Percentiles rank a stretch among this genome's conserved stretches.
phyloP scores from a whole-genome alignment of 2,113 vertebrate genomes.

The Chaetorhynchus papuensis region DNA sequence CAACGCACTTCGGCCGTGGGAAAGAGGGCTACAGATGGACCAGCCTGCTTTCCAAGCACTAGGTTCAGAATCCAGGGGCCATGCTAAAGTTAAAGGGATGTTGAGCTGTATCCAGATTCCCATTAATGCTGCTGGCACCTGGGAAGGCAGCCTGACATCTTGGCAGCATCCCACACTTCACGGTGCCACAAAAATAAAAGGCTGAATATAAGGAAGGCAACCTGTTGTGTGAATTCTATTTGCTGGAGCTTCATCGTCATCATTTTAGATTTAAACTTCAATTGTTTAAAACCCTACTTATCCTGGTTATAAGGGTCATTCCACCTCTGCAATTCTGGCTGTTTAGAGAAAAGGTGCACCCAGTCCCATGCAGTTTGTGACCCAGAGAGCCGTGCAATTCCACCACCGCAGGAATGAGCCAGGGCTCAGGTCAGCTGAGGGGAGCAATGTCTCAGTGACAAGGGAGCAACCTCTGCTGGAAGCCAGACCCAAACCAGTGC shows the following conservation, averaged over 20 bases:
- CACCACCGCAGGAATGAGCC: background rate
- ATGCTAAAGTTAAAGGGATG: background rate
- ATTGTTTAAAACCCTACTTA: slow-evolving; percentile 25
- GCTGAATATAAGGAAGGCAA: background rate
- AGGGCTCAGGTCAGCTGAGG: background rate
- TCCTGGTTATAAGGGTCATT: background rate
- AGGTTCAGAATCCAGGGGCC: background rate
- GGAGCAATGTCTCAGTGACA: background rate
- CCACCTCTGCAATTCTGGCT: background rate
- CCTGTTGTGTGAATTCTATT: background rate
- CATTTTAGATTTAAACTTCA: slow-evolving; percentile 66
- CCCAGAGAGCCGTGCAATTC: background rate
- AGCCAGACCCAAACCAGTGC: background rate
- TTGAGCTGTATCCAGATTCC: background rate
- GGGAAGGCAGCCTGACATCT: background rate
- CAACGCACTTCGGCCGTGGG: background rate
- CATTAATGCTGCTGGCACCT: background rate
- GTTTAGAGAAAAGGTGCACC: background rate
- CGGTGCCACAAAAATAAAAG: background rate
- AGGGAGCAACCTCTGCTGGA: background rate
- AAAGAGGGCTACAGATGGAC: background rate
- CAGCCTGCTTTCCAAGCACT: background rate
- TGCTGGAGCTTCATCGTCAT: background rate
- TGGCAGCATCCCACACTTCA: background rate
- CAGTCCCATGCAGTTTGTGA: slow-evolving; percentile 31